Conservation (phyloP, 2,113 vertebrate species). For the Grammomys surdaster region DNA sequence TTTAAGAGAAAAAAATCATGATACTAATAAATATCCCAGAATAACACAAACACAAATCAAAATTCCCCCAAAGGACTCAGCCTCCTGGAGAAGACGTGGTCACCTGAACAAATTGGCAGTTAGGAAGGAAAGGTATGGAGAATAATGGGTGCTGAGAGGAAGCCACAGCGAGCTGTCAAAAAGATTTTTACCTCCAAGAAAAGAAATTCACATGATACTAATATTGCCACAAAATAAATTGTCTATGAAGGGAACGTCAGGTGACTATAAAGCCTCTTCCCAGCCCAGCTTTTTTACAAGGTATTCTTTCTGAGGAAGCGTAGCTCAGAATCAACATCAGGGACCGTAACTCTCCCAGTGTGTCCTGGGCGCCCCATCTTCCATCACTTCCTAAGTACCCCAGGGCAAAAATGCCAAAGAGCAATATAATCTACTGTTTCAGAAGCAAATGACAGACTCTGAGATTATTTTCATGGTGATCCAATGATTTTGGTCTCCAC, state of each 20-base stretch:
- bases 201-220: not conserved
- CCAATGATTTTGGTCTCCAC: not conserved
- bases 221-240: not conserved
- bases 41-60: not conserved
- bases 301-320: not conserved
- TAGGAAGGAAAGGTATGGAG: not conserved
- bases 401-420: not conserved
- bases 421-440: not conserved
- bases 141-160: not conserved
- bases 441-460: constrained; percentile 36
- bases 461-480: constrained; percentile 55
- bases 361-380: not conserved
- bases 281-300: not conserved
- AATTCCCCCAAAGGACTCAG: not conserved
- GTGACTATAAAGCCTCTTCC: not conserved
- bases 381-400: not conserved
- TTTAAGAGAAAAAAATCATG: constrained; percentile 11
- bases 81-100: not conserved
- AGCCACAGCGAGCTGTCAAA: not conserved
- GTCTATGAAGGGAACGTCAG: not conserved
- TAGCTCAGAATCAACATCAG: not conserved
- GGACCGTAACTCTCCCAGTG: not conserved
- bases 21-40: constrained; percentile 20
- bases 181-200: constrained; percentile 11
- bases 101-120: not conserved